Evolutionary conservation across 2,888 invertebrate species (phyloP), one percentile per base, ranked within the genome.

Genomic region (Apamea monoglypha): DNA sequence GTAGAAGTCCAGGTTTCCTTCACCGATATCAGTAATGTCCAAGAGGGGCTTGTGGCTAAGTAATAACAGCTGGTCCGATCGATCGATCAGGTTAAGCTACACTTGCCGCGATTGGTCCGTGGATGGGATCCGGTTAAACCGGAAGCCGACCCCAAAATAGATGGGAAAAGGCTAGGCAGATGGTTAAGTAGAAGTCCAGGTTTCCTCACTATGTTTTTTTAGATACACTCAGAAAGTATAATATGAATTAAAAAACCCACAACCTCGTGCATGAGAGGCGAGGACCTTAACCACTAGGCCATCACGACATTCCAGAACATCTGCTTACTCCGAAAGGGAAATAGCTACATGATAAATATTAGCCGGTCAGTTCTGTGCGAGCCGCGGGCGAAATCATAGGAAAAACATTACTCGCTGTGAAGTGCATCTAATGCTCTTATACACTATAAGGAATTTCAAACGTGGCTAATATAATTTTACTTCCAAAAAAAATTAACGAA

Each of bases 281-380:
- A 21, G 18, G 6, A 18, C 10, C 56, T 25, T 56, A 56, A 56
- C 56, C 10, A 25, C 25, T 25, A 56, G 10, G 56, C 56, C 25
- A n/a, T 56, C n/a, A 25, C 12, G 56, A 56, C 5, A 56, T 56
- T n/a, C 56, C 56, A 56, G n/a, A 56, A 70, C 75, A 76, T 73
- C 75, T 78, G 69, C 69, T 56, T 14, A 72, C 64, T 72, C 32
- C 25, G 36, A 53, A 76, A 61, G 59, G 61, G 53, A 63, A 70
- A 80, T 74, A 50, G 68, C 21, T 50, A 53, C 53, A 64, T 87
- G 53, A 74, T 84, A 85, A 81, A 80, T 80, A 76, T 53, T n/a
- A 68, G 59, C 53, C 40, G 12, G 68, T 36, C 61, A 47, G 63
- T 74, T 78, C 36, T 76, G n/a, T n/a, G 74, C 12, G 0, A 66